A percentile compares a stretch with the other conserved stretches of the same genome.
These are phyloP conservation scores for Drosophila kokeensis DNA, from an alignment of 2,888 invertebrate genomes.

Conservation along the genomic window DNA sequence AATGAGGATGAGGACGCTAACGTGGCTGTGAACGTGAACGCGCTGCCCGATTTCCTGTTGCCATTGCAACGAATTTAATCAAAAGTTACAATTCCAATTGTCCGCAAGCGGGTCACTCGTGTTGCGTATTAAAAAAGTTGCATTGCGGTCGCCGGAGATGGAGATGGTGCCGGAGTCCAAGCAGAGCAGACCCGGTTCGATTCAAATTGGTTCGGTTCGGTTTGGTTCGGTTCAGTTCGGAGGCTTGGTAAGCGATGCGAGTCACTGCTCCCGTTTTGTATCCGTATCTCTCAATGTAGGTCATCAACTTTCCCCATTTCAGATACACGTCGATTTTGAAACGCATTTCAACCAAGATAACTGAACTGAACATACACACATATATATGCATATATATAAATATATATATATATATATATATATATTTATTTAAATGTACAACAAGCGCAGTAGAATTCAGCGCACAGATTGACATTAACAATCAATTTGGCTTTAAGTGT, in stretches of 20 bases:
- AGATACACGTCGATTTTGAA: constrained; percentile 38
- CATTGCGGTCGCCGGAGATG: constrained; percentile 35
- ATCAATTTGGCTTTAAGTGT: background rate
- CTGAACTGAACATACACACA: constrained; percentile 1
- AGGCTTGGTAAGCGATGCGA: constrained; percentile 14
- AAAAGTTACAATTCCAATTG: constrained; percentile 82
- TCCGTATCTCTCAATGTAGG: constrained; percentile 34
- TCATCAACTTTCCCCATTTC: constrained; percentile 53
- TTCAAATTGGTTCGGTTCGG: background rate
- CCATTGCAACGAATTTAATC: constrained; percentile 81
- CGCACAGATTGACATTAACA: background rate
- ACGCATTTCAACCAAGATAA: constrained; percentile 30
- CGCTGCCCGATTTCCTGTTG: constrained; percentile 60
- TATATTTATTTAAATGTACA: background rate
- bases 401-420: background rate
- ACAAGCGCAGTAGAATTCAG: background rate
- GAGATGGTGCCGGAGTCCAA: constrained; percentile 1
- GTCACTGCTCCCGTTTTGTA: constrained; percentile 26
- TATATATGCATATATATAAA: constrained; percentile 2
- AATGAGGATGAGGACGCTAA: background rate
- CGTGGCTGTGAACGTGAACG: background rate
- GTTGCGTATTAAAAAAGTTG: constrained; percentile 80
- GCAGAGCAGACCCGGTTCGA: background rate
- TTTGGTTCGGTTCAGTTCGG: constrained; percentile 4
- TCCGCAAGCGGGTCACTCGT: constrained; percentile 81